These are phyloP conservation scores for Pristionchus arcanus DNA, from an alignment of 2,888 invertebrate species.

Conservation along the genomic window DNA sequence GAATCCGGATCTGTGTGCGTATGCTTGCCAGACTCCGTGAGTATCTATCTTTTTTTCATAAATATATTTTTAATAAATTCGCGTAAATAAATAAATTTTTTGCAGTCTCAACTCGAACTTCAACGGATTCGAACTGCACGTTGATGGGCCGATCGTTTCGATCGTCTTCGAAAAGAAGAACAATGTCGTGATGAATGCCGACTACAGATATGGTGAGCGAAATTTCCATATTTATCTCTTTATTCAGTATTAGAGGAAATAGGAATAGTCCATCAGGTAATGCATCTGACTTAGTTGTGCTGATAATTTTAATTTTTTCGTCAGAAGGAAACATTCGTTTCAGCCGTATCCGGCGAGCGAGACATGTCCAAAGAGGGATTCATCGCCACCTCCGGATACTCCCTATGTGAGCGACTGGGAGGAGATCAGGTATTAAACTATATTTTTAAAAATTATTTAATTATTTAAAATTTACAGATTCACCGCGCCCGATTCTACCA, in stretches of 20 bases:
- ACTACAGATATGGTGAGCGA: not conserved
- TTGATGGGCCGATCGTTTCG: not conserved
- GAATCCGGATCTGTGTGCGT: not conserved
- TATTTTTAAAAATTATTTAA: not conserved
- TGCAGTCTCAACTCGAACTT: slow-evolving; percentile 5
- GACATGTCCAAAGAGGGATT: not conserved
- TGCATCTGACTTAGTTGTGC: too few species aligned
- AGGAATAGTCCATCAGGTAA: too few species aligned
- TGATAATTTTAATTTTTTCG: too few species aligned
- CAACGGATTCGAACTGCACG: slow-evolving; percentile 7
- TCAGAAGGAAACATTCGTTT: not conserved
- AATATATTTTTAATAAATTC: too few species aligned
- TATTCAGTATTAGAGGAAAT: too few species aligned
- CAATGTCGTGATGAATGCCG: not conserved
- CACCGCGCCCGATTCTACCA: not conserved
- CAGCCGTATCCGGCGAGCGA: not conserved
- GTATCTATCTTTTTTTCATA: not conserved
- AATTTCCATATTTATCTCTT: too few species aligned
- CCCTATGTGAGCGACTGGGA: not conserved
- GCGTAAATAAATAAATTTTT: not conserved
- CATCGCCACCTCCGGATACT: not conserved
- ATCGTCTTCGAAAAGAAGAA: slow-evolving; percentile 1
- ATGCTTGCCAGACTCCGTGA: slow-evolving; percentile 6
- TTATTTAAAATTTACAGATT: not conserved
- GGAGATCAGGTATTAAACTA: not conserved